These are phyloP conservation scores for Rhyacichthys aspro DNA, from an alignment of 2,797 vertebrate genomes.

Conservation along the genomic window DNA sequence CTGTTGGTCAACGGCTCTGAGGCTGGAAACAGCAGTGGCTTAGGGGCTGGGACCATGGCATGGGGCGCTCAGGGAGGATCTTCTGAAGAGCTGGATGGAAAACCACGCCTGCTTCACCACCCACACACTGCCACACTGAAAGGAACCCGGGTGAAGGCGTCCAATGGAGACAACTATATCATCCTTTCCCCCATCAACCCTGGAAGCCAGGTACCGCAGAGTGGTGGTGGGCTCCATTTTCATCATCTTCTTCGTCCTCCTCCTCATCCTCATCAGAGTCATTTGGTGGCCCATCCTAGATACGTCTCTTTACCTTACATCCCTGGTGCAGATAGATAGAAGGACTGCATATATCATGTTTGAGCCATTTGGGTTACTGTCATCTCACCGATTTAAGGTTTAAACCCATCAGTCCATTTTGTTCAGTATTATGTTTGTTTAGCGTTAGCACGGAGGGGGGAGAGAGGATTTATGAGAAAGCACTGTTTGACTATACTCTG, in stretches of 20 bases:
- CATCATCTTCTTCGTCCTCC: constrained; percentile 75
- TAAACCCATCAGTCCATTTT: constrained; percentile 19
- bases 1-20: constrained; percentile 83
- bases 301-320: constrained; percentile 77
- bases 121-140: constrained; percentile 79
- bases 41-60: constrained; percentile 62
- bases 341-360: constrained; percentile 51
- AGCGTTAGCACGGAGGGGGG: constrained; percentile 3
- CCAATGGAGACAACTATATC: constrained; percentile 91
- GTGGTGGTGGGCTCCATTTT: constrained; percentile 75
- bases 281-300: constrained; percentile 78
- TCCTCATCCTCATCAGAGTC: constrained; percentile 72
- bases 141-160: constrained; percentile 83
- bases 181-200: constrained; percentile 91
- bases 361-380: constrained; percentile 33
- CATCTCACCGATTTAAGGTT: constrained; percentile 37
- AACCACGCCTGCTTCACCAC: constrained; percentile 64
- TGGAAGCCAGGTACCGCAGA: constrained; percentile 89
- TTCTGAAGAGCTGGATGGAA: constrained; percentile 75
- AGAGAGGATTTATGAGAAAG: constrained; percentile 18
- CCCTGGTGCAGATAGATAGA: constrained; percentile 72
- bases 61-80: constrained; percentile 78
- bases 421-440: constrained; percentile 33
- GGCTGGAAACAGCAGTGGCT: constrained; percentile 31
- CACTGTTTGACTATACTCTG: constrained; percentile 40